phyloP scores from a whole-genome alignment of 2,888 invertebrate genomes.

The Sabatieria punctata region DNA sequence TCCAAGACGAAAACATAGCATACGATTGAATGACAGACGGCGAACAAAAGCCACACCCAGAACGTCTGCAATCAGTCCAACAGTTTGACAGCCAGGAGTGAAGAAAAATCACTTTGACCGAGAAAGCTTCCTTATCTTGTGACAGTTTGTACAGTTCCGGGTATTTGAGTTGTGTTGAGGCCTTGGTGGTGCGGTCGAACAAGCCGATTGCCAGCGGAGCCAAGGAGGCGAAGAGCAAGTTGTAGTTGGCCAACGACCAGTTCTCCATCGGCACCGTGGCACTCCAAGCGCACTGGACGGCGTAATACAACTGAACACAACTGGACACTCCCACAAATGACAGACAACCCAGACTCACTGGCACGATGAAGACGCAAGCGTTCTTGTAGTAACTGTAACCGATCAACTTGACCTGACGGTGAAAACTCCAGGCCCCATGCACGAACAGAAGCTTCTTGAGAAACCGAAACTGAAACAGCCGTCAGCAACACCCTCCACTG shows the following conservation, averaged over 20 bases:
- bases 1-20: constrained; percentile 95
- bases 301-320: constrained; percentile 80
- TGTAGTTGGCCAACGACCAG: constrained; percentile 93
- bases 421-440: constrained; percentile 98
- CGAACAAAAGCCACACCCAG: constrained; percentile 89
- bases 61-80: constrained; percentile 62
- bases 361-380: constrained; percentile 95
- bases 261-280: constrained; percentile 96
- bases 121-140: constrained; percentile 61
- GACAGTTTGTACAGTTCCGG: constrained; percentile 56
- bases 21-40: constrained; percentile 77
- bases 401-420: constrained; percentile 87
- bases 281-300: constrained; percentile 96
- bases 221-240: constrained; percentile 83
- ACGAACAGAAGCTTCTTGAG: constrained; percentile 74
- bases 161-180: constrained; percentile 61
- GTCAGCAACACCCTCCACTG: too few relatives aligned
- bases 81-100: too few relatives aligned
- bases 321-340: too few relatives aligned
- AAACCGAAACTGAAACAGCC: constrained; percentile 65
- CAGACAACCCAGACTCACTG: too few relatives aligned
- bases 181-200: constrained; percentile 87
- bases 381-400: constrained; percentile 99
- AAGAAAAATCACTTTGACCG: constrained; percentile 48
- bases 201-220: constrained; percentile 93